Conservation (phyloP, 2,888 invertebrate species). For the Tiliacea citrago region DNA sequence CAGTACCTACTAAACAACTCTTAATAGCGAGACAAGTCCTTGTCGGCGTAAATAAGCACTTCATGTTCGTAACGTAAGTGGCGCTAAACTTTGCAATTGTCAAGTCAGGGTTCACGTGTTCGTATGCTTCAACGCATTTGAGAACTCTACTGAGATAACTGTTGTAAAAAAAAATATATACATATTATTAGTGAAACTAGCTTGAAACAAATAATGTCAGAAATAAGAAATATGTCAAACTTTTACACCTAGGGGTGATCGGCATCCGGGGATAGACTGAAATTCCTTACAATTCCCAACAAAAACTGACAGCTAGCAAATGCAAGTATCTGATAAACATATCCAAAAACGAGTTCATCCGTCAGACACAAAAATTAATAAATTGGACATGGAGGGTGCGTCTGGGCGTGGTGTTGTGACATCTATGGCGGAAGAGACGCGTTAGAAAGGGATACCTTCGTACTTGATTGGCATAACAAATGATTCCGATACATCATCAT, state of each 20-base stretch:
- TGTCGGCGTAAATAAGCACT: conserved; percentile 26
- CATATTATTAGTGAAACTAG: neutral
- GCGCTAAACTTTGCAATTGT: conserved; percentile 38
- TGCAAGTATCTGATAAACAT: conserved; percentile 57
- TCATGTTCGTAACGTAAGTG: conserved; percentile 28
- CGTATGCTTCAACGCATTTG: conserved; percentile 6
- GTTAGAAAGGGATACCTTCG: conserved; percentile 75
- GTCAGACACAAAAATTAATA: conserved; percentile 73
- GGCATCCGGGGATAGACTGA: neutral
- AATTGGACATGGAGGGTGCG: conserved; percentile 76
- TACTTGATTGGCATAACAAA: conserved; percentile 46
- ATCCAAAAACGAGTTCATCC: conserved; percentile 75
- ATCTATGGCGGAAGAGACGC: conserved; percentile 81
- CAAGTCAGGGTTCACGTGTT: conserved; percentile 15
- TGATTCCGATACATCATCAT: conserved; percentile 22
- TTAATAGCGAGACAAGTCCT: conserved; percentile 14
- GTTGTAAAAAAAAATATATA: neutral
- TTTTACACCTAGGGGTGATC: neutral
- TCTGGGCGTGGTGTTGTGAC: conserved; percentile 87
- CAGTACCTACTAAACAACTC: neutral
- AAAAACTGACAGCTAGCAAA: conserved; percentile 73
- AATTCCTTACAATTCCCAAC: conserved; percentile 44
- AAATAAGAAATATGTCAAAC: neutral
- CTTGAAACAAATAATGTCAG: neutral
- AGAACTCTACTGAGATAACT: neutral